Evolutionary conservation across 2,113 vertebrate genomes (phyloP), one percentile per base, ranked within the genome.

Genomic region (Mustela nigripes): DNA sequence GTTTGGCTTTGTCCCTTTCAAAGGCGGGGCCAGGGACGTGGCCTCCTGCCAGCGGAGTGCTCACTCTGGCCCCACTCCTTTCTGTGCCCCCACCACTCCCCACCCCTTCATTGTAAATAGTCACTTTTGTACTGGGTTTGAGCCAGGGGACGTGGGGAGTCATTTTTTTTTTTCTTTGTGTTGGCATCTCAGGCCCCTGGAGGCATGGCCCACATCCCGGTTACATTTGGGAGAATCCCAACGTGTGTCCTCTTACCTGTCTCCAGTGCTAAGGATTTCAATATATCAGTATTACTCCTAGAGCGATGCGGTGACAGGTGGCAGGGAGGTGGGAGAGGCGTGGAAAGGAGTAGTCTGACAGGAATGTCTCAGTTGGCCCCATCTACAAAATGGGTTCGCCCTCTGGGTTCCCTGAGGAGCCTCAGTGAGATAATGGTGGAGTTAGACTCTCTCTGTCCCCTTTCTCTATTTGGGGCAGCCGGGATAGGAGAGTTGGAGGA

Each of bases 101-200:
- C 98, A 97, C 88, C 95, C 92, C 96, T 98, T 98, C 97, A 97
- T 97, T 98, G 98, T 98, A 98, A 98, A 98, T 98, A 98, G 92
- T 97, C 96, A 95, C 97, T 98, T 98, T 98, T 98, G 94, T 98
- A 97, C 95, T 97, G 96, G 96, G 97, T 97, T 98, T 97, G 97
- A 97, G 97, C 98, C 98, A 97, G 97, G 96, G 97, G 94, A 97
- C 62, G 84, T 97, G 97, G 97, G 97, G 97, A 98, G 97, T 98
- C 91, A 95, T 97, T 93, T 95, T 95, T 93, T 56, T 56, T 89
- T 84, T 85, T 3, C 80, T 96, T 91, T 97, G 91, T 98, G 96
- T 98, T 97, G 97, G 93, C 98, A 98, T 98, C 93, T 95, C 96
- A 96, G 94, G 95, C 79, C 89, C n/a, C 96, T 97, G 97, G 97